Conservation (phyloP, 2,888 invertebrate species). For the Caenorhabditis sp. region DNA sequence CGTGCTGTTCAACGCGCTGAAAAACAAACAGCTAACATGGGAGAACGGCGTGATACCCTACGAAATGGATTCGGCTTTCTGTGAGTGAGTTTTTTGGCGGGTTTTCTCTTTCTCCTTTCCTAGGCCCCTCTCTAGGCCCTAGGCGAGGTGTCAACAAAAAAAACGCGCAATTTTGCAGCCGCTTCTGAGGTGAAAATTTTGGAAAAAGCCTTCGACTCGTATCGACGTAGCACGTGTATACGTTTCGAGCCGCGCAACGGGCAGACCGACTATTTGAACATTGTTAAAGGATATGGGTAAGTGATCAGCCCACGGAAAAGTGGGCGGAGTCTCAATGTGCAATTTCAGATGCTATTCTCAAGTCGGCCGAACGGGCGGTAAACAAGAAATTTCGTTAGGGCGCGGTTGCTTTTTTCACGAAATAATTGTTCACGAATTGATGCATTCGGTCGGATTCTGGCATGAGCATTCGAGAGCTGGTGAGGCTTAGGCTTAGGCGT, state of each 20-base stretch:
- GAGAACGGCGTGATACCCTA: slow-evolving; percentile 65
- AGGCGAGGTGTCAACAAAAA: too few species aligned
- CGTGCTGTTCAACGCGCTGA: slow-evolving; percentile 65
- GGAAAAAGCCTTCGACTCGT: slow-evolving; percentile 64
- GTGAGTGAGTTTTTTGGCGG: slow-evolving; percentile 53
- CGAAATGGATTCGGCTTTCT: slow-evolving; percentile 68
- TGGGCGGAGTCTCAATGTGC: background rate
- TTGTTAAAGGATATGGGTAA: slow-evolving; percentile 68
- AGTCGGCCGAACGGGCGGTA: slow-evolving; percentile 68
- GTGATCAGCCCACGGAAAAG: slow-evolving; percentile 5
- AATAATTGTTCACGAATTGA: slow-evolving; percentile 69
- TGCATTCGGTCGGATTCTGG: slow-evolving; percentile 68
- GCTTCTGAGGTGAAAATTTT: slow-evolving; percentile 60
- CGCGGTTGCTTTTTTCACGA: slow-evolving; percentile 70
- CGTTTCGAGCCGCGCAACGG: slow-evolving; percentile 68
- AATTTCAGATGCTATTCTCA: slow-evolving; percentile 69
- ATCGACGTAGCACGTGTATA: slow-evolving; percentile 71
- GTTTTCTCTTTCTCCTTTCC: too few species aligned
- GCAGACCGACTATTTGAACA: slow-evolving; percentile 70
- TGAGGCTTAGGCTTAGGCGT: slow-evolving; percentile 8
- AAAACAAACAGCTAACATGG: slow-evolving; percentile 67
- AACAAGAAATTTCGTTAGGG: slow-evolving; percentile 66
- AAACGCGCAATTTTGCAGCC: slow-evolving; percentile 54
- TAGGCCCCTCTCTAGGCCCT: too few species aligned
- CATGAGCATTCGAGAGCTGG: slow-evolving; percentile 69